phyloP scores from a whole-genome alignment of 2,888 invertebrate genomes.

The Cephus nigrinus region DNA sequence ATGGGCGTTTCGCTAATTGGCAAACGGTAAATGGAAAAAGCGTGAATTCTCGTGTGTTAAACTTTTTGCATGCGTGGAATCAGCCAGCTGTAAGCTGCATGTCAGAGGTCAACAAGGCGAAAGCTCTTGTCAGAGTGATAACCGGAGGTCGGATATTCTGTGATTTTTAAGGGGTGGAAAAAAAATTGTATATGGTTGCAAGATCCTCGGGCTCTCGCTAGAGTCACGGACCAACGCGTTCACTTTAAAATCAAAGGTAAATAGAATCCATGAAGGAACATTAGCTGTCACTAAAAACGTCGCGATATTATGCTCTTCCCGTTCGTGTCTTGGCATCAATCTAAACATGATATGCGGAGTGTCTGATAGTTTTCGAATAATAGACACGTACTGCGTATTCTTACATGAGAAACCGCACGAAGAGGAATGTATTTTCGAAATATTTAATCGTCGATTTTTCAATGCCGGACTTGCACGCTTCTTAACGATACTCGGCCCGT shows the following conservation, averaged over 20 bases:
- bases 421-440: neutral
- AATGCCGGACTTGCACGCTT: neutral
- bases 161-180: neutral
- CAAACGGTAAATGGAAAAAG: neutral
- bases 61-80: neutral
- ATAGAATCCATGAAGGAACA: neutral
- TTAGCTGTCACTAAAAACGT: constrained; percentile 27
- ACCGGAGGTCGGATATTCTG: neutral
- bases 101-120: neutral
- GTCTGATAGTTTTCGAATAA: constrained; percentile 1
- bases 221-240: neutral
- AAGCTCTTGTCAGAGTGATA: neutral
- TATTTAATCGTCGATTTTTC: neutral
- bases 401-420: neutral
- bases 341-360: constrained; percentile 37
- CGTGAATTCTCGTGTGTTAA: neutral
- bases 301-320: constrained; percentile 52
- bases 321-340: constrained; percentile 50
- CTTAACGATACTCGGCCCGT: neutral
- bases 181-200: neutral
- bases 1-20: neutral
- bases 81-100: neutral
- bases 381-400: neutral
- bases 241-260: neutral
- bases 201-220: neutral